These are phyloP conservation scores for Tetanocera ferruginea DNA, from an alignment of 2,888 invertebrate species.

Conservation along the genomic window DNA sequence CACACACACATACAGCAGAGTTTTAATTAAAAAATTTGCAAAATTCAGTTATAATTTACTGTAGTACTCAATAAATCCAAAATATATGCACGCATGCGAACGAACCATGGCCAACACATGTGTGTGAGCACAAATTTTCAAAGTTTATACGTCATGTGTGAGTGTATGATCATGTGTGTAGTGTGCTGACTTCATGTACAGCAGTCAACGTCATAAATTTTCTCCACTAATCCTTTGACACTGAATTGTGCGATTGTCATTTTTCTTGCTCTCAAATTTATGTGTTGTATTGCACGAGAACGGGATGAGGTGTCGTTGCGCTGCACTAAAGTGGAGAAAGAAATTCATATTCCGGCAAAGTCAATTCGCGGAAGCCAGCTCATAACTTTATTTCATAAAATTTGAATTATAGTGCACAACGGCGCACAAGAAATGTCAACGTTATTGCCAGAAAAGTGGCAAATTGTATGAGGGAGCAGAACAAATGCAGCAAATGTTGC, in stretches of 20 bases:
- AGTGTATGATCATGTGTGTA: not conserved
- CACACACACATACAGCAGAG: not conserved
- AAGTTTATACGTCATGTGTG: not conserved
- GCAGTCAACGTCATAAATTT: conserved; percentile 44
- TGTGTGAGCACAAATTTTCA: too few relatives aligned
- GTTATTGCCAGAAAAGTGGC: not conserved
- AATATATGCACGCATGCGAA: conserved; percentile 22
- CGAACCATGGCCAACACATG: not conserved
- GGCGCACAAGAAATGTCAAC: conserved; percentile 15
- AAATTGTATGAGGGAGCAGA: conserved; percentile 2
- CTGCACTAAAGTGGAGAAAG: not conserved
- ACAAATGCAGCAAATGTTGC: too few relatives aligned
- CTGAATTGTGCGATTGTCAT: conserved; percentile 38
- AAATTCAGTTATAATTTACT: conserved; percentile 48
- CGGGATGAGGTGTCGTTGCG: not conserved
- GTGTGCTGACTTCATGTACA: not conserved
- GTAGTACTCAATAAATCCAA: conserved; percentile 45
- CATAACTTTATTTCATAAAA: not conserved
- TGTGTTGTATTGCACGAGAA: not conserved
- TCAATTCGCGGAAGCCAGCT: not conserved
- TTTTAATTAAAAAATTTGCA: conserved; percentile 36
- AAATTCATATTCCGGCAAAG: not conserved
- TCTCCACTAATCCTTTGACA: conserved; percentile 50
- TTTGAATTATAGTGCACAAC: conserved; percentile 26
- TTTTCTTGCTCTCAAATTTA: conserved; percentile 27